Percentiles rank a stretch among this genome's conserved stretches.
These are phyloP conservation scores for Drosophila bunnanda DNA, from an alignment of 2,888 invertebrate genomes.

Conservation along the genomic window DNA sequence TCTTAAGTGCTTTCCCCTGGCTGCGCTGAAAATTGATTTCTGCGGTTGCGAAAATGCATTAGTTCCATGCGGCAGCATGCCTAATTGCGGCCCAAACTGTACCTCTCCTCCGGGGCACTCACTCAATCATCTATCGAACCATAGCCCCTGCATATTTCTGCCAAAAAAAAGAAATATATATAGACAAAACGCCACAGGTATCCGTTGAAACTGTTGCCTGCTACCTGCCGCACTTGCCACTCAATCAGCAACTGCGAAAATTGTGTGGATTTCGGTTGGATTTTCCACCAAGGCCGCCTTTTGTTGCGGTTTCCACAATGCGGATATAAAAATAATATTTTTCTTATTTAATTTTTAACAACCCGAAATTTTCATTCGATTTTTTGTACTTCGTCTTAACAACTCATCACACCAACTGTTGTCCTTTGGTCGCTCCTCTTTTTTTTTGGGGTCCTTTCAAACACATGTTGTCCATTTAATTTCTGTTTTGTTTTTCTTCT, in stretches of 20 bases:
- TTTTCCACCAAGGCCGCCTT: slow-evolving; percentile 14
- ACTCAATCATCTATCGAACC: slow-evolving; percentile 64
- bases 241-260: slow-evolving; percentile 57
- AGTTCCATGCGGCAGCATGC: slow-evolving; percentile 54
- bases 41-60: slow-evolving; percentile 63
- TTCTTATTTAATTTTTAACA: slow-evolving; percentile 29
- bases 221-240: slow-evolving; percentile 54
- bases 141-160: slow-evolving; percentile 46
- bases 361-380: slow-evolving; percentile 18
- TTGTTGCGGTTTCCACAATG: slow-evolving; percentile 52
- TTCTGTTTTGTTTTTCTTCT: slow-evolving; percentile 49
- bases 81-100: slow-evolving; percentile 55
- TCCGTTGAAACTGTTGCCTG: slow-evolving; percentile 21
- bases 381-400: slow-evolving; percentile 35
- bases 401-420: slow-evolving; percentile 73
- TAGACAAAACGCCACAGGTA: slow-evolving; percentile 47
- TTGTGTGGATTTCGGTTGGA: slow-evolving; percentile 44
- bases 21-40: slow-evolving; percentile 69
- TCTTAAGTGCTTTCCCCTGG: slow-evolving; percentile 59
- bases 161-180: slow-evolving; percentile 23
- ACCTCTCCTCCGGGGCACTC: slow-evolving; percentile 22
- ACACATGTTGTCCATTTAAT: slow-evolving; percentile 77
- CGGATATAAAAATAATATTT: slow-evolving; percentile 31
- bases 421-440: slow-evolving; percentile 43
- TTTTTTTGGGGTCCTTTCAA: slow-evolving; percentile 42